Evolutionary conservation across 1,140 invertebrate genomes (phyloP), one percentile per base, ranked within the genome.

Genomic region (Mesaphorura yosii): DNA sequence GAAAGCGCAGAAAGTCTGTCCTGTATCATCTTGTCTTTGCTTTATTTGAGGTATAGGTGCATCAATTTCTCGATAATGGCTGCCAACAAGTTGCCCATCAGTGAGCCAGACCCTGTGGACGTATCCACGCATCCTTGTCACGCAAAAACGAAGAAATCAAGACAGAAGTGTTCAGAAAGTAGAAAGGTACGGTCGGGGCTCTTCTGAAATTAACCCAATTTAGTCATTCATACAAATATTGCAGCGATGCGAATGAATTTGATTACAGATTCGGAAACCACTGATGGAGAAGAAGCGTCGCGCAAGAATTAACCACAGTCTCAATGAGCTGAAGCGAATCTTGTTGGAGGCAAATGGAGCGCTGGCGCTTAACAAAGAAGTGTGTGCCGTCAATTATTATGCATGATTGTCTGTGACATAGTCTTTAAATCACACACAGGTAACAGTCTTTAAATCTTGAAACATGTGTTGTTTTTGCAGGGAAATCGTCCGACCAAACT

Each of bases 281-380:
- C 64, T 82, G 57, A 81, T 83, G 77, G 81, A 83, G 65, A 83
- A 81, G 65, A 72, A 75, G 58, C 64, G 81, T 31, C 65, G 81
- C 26, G 81, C 78, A 0, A 66, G 81, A 58, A 83, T 83, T 37
- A 83, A 83, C 66, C 72, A 76, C 34, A 78, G 77, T 55, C 66
- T 83, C 15, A 72, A 77, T 37, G 72, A 78, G 55, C 66, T 83
- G 17, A 82, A 82, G 65, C 68, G 69, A 46, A 72, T 81, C 22
- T 67, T 80, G 12, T 58, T 78, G n/a, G 73, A 78, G 56, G 72
- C 73, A 1, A 72, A 72, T 53, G 56, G 51, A 44, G 57, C 55
- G 52, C n/a, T n/a, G n/a, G 45, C 55, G 42, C 31, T 34, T 57
- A 64, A 65, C 6, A 60, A 57, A 60, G 64, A 60, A 59, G 62